A percentile compares a stretch with the other conserved stretches of the same genome.
phyloP scores from a whole-genome alignment of 2,797 vertebrate species.

The Brachyrhaphis roseni region DNA sequence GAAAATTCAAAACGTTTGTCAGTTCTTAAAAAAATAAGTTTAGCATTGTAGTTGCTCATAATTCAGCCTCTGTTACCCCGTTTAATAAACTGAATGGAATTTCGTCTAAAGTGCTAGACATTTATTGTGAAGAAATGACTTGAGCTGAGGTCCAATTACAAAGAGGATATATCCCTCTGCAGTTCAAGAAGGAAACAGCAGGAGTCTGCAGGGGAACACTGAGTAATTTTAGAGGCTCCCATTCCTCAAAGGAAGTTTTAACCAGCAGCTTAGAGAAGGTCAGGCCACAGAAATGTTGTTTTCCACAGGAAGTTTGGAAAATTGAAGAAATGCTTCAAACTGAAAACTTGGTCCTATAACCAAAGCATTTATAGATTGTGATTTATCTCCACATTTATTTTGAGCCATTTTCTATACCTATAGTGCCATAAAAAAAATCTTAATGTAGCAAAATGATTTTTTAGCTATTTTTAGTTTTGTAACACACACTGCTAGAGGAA shows the following conservation, averaged over 20 bases:
- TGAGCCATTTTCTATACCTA: not conserved
- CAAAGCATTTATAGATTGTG: not conserved
- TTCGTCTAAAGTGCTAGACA: not conserved
- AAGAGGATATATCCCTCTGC: not conserved
- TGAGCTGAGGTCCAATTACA: not conserved
- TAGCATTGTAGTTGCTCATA: not conserved
- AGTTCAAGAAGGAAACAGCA: not conserved
- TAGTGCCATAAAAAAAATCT: not conserved
- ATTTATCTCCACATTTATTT: not conserved
- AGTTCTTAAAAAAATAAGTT: not conserved
- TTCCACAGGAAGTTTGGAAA: not conserved
- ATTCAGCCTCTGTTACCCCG: not conserved
- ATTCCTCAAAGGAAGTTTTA: not conserved
- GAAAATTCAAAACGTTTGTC: not conserved
- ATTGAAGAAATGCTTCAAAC: not conserved
- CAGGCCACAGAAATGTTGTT: not conserved
- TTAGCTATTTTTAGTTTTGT: not conserved
- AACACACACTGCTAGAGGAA: not conserved
- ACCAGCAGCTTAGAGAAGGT: not conserved
- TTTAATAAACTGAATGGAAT: not conserved
- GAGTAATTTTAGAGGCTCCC: not conserved
- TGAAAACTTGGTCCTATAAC: not conserved
- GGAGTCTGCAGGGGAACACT: not conserved
- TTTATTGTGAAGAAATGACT: not conserved
- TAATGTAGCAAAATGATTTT: not conserved